Percentiles rank a stretch among this genome's conserved stretches.
phyloP scores from a whole-genome alignment of 1,140 invertebrate genomes.

The Drosophila jambulina region DNA sequence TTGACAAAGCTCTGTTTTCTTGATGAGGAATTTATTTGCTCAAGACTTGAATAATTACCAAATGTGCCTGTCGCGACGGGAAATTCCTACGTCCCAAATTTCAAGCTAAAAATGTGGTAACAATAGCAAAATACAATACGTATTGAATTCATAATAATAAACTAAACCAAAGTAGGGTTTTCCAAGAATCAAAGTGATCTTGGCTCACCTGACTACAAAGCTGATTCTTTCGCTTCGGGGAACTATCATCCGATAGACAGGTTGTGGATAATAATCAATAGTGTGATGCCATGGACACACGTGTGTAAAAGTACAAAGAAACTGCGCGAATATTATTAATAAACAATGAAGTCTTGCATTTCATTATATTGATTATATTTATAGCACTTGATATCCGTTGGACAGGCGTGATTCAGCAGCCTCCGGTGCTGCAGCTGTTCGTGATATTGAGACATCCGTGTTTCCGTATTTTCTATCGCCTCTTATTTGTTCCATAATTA shows the following conservation, averaged over 20 bases:
- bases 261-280: slow-evolving; percentile 28
- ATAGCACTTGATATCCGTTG: slow-evolving; percentile 28
- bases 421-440: slow-evolving; percentile 10
- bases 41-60: background rate
- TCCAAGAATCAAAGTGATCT: slow-evolving; percentile 7
- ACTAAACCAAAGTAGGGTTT: background rate
- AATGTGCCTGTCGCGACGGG: background rate
- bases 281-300: slow-evolving; percentile 16
- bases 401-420: slow-evolving; percentile 27
- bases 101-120: background rate
- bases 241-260: slow-evolving; percentile 34
- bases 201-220: background rate
- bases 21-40: background rate
- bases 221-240: slow-evolving; percentile 27
- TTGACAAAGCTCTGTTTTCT: background rate
- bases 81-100: background rate
- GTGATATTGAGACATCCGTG: slow-evolving; percentile 14
- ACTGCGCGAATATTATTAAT: slow-evolving; percentile 15
- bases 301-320: slow-evolving; percentile 34
- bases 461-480: background rate
- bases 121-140: slow-evolving; percentile 7
- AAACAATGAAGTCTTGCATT: slow-evolving; percentile 28
- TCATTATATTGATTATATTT: slow-evolving; percentile 36
- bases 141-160: background rate
- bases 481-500: slow-evolving; percentile 40